Evolutionary conservation across 2,113 vertebrate species (phyloP), one percentile per base, ranked within the genome.

Genomic region (Phocoena phocoena): DNA sequence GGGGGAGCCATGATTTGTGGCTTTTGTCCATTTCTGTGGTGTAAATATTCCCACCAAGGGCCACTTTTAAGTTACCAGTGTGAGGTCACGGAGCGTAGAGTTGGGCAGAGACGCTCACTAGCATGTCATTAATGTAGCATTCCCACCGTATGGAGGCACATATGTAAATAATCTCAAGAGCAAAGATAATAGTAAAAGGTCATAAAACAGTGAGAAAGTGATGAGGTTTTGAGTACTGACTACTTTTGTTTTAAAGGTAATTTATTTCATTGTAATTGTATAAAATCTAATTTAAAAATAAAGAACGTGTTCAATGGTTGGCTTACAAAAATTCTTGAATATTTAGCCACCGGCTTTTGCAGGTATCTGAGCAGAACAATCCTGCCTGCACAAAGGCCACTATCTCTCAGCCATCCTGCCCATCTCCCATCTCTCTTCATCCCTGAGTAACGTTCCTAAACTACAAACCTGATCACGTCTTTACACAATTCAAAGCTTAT

Each of bases 71-170:
- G 71, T 3, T 50, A 70, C 31, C 20, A 4, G 0, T 4, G 60
- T n/a, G 67, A 79, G 38, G 50, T 23, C 18, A 18, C 33, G 4
- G 91, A 74, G 0, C 4, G 12, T 20, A 58, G 80, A 73, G 12
- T 0, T 68, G 23, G n/a, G 76, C 31, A 25, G 44, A 14, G 62
- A 38, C 6, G 26, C 31, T 6, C 1, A 8, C 8, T 23, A 11
- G 21, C 23, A 0, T 1, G 44, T 1, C 4, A 0, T 44, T 9
- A 6, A 21, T 10, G 28, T 1, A 36, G 63, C 44, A 9, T 28
- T 41, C 53, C 44, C 17, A 23, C 8, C 17, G 5, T 1, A 1
- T 0, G 50, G 68, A 5, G 7, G 9, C 21, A 10, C 7, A 3
- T 0, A 8, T 0, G 0, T 33, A 70, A 79, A 44, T 28, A 31